A percentile compares a stretch with the other conserved stretches of the same genome.
Conservation (phyloP, 2,113 vertebrate genomes). For the Chloropsis cyanopogon region DNA sequence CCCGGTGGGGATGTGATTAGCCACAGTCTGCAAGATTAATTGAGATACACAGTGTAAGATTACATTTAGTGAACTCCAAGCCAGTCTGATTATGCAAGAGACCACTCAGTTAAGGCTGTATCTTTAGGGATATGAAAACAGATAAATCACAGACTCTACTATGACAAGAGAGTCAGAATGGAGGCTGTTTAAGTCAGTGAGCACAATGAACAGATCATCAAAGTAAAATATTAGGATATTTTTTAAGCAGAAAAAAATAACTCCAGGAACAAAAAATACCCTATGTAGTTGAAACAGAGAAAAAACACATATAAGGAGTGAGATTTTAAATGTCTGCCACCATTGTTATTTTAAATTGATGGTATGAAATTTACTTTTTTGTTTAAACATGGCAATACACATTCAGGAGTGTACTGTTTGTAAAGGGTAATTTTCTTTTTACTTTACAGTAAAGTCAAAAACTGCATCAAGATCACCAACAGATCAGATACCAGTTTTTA, state of each 20-base stretch:
- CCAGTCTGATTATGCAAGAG: constrained; percentile 81
- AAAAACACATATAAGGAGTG: not conserved
- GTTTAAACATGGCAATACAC: not conserved
- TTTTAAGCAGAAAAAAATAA: not conserved
- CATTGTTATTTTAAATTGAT: not conserved
- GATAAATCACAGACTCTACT: constrained; percentile 69
- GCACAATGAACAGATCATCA: not conserved
- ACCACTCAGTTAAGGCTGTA: constrained; percentile 78
- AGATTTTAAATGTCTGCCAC: not conserved
- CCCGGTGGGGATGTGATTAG: constrained; percentile 87
- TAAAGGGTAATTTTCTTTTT: not conserved
- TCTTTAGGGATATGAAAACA: constrained; percentile 74
- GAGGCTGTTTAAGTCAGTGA: constrained; percentile 8
- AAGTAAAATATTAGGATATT: not conserved
- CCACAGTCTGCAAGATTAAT: constrained; percentile 87
- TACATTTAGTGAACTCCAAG: constrained; percentile 78
- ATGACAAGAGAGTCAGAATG: constrained; percentile 21
- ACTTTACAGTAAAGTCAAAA: not conserved
- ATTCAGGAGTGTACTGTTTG: not conserved
- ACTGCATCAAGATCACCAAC: not conserved
- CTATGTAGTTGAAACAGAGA: not conserved
- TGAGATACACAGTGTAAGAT: constrained; percentile 84
- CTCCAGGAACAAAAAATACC: not conserved
- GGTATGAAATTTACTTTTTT: not conserved
- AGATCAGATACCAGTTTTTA: not conserved